phyloP scores from a whole-genome alignment of 2,797 vertebrate genomes.

The Mionectes olivaceus region DNA sequence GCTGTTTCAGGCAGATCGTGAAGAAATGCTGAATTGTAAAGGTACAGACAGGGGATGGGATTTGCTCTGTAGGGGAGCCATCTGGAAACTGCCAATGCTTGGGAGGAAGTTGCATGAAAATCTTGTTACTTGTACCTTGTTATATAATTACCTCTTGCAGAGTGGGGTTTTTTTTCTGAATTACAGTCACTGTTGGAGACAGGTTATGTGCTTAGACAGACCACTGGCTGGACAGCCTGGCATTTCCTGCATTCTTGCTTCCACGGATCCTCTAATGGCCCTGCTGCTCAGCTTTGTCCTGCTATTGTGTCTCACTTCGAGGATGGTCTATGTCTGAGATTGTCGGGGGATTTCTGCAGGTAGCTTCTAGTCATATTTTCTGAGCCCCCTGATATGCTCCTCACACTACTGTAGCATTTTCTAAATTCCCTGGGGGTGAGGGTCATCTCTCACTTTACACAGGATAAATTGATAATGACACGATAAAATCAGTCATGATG shows the following conservation, averaged over 20 bases:
- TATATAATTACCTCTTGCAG: conserved; percentile 41
- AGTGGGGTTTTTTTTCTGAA: background rate
- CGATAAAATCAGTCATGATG: conserved; percentile 36
- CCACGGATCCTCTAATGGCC: background rate
- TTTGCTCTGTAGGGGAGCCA: background rate
- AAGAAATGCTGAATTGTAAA: conserved; percentile 28
- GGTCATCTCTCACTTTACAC: conserved; percentile 21
- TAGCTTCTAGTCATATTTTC: conserved; percentile 5
- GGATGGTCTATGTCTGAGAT: background rate
- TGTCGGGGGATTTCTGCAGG: background rate
- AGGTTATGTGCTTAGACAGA: conserved; percentile 30
- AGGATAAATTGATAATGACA: conserved; percentile 49
- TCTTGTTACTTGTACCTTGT: conserved; percentile 46
- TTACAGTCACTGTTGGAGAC: conserved; percentile 33
- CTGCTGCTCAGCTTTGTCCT: background rate
- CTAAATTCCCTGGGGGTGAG: background rate
- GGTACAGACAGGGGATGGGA: background rate
- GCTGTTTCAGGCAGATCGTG: background rate
- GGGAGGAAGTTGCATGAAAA: conserved; percentile 31
- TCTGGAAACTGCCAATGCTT: background rate
- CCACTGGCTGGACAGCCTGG: background rate
- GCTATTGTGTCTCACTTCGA: background rate
- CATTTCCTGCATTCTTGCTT: conserved; percentile 34
- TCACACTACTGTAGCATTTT: background rate
- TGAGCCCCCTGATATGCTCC: background rate